Percentiles rank a stretch among this genome's conserved stretches.
Conservation (phyloP, 2,888 invertebrate genomes). For the Lasioglossum vierecki region DNA sequence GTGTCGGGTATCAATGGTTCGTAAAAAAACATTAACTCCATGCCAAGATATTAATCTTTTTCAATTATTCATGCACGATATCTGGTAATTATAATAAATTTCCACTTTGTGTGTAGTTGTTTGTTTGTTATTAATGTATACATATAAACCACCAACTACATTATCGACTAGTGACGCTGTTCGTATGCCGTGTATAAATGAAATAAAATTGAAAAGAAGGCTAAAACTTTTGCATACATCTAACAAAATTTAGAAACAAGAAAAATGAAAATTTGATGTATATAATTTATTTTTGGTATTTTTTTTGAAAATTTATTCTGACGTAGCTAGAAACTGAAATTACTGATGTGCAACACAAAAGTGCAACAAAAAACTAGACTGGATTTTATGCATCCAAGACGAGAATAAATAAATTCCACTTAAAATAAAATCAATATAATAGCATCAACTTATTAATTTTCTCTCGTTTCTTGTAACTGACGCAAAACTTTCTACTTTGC, state of each 20-base stretch:
- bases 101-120: background rate
- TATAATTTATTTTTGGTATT: background rate
- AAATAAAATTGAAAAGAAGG: background rate
- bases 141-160: background rate
- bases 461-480: too few species aligned
- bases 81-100: background rate
- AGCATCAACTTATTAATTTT: background rate
- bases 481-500: background rate
- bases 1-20: background rate
- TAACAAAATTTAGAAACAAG: background rate
- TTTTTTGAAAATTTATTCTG: background rate
- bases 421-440: background rate
- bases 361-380: too few species aligned
- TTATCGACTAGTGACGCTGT: background rate
- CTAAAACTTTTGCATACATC: background rate
- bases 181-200: background rate
- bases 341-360: too few species aligned
- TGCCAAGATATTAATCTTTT: background rate
- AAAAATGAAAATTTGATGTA: background rate
- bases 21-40: background rate
- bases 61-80: background rate
- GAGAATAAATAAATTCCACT: background rate
- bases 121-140: background rate
- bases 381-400: background rate
- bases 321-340: background rate